phyloP scores from a whole-genome alignment of 2,888 invertebrate genomes.

The Brassicogethes aeneus region DNA sequence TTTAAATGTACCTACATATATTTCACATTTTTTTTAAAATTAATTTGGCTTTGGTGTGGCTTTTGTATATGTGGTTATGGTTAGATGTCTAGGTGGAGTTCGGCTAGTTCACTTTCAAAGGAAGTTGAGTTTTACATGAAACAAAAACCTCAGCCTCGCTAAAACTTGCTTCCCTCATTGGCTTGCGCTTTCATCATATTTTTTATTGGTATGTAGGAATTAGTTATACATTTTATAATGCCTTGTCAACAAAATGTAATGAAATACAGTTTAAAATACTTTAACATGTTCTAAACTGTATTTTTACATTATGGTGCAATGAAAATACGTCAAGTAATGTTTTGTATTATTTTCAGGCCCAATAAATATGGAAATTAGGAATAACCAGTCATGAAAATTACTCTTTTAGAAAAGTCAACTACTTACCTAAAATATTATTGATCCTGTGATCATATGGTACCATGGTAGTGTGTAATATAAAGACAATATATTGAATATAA shows the following conservation, averaged over 20 bases:
- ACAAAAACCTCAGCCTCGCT: constrained; percentile 40
- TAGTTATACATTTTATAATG: constrained; percentile 1
- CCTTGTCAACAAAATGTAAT: no score
- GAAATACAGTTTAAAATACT: no score
- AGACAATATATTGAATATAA: constrained; percentile 1
- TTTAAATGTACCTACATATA: no score
- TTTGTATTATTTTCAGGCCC: constrained; percentile 10
- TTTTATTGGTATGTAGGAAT: constrained; percentile 18
- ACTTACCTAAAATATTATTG: neutral
- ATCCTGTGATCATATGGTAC: constrained; percentile 4
- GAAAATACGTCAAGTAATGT: no score
- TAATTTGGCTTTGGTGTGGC: constrained; percentile 30
- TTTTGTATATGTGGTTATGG: constrained; percentile 42
- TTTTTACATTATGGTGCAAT: no score
- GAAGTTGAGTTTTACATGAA: constrained; percentile 53
- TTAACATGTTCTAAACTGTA: no score
- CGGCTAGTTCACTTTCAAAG: constrained; percentile 52
- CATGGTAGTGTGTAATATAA: neutral
- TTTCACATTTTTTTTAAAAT: no score
- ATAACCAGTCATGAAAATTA: neutral
- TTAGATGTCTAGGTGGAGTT: constrained; percentile 57
- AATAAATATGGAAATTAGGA: constrained; percentile 3
- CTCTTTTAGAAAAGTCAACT: neutral
- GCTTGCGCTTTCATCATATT: constrained; percentile 19
- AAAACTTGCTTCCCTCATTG: constrained; percentile 13